Evolutionary conservation across 2,888 invertebrate genomes (phyloP).

Genomic region (Ennomos fuscantarius): DNA sequence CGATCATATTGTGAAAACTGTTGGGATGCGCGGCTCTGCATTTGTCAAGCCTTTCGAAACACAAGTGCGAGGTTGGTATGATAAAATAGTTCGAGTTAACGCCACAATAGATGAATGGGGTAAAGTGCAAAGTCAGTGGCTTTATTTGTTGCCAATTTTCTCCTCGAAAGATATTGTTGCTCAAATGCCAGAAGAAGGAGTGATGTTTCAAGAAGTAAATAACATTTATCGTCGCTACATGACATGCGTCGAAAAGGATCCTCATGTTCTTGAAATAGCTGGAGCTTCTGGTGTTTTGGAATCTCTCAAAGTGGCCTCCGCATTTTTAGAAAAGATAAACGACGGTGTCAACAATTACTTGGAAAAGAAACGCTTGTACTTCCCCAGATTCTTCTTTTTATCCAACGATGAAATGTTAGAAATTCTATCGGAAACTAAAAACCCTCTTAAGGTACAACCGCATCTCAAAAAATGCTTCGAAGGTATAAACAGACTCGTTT

Average conservation of each 20-base stretch:
- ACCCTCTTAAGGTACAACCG: conserved; percentile 93
- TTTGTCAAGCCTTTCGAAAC: conserved; percentile 93
- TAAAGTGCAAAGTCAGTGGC: conserved; percentile 94
- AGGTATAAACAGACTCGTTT: conserved; percentile 90
- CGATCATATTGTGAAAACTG: conserved; percentile 93
- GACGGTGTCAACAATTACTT: conserved; percentile 93
- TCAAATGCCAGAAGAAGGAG: conserved; percentile 94
- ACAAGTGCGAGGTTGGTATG: conserved; percentile 90
- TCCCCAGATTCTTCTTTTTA: conserved; percentile 95
- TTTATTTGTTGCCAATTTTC: conserved; percentile 94
- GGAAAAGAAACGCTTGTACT: conserved; percentile 93
- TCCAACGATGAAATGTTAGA: conserved; percentile 96
- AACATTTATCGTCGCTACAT: conserved; percentile 88
- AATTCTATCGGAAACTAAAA: conserved; percentile 95
- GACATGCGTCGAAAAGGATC: conserved; percentile 86
- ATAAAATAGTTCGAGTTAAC: conserved; percentile 88
- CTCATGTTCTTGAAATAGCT: conserved; percentile 87
- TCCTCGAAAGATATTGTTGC: conserved; percentile 94
- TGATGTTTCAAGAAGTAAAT: conserved; percentile 91
- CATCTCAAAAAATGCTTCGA: conserved; percentile 96
- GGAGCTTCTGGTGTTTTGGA: conserved; percentile 89
- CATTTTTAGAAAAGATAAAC: conserved; percentile 91
- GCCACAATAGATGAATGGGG: conserved; percentile 93
- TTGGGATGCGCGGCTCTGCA: conserved; percentile 94
- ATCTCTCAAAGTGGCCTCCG: conserved; percentile 88